Base-by-base conservation (phyloP, 2,888 invertebrate genomes). In the Alentia gelatinosa region DNA sequence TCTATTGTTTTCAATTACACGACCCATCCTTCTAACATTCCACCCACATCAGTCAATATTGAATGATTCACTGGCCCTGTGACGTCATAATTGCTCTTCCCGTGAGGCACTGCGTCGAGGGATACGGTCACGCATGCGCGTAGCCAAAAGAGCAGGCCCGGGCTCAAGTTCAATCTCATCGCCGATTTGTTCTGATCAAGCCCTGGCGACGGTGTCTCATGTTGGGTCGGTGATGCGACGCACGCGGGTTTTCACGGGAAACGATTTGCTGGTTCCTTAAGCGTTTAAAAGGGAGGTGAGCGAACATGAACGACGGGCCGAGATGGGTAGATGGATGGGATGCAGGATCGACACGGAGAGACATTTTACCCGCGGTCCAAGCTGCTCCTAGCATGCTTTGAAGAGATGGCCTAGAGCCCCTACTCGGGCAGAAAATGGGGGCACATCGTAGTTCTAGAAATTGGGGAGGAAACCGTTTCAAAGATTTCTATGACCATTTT, bases 171-270 rank as follows among this genome's bases (percentile, higher is more conserved):
- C 50, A 86, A 86, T 86, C 86, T 47, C 12, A 23, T 30, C 47
- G 47, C 33, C 86, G 47, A 86, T 86, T 50, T 86, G 42, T 86
- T 26, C 4, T 86, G 47, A 86, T 86, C 86, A 86, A 39, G 47
- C 9, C 33, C 42, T 30, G 50, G 26, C 30, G 19, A 47, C 86
- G 42, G 15, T 12, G 1, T 42, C 42, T 86, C 86, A 86, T 86
- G 86, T 15, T 30, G 33, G 47, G 39, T 9, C 47, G 4, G 35
- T 86, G 86, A 86, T 40, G 86, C 86, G 86, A 42, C 86, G 47
- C 26, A 42, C 26, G 47, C 19, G 15, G 5, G n/a, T 39, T 79
- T 79, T 79, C 39, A 79, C 79, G 39, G 79, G 79, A 79, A 35
- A 39, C 26, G 68, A 26, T 68, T 30, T 68, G n/a, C 68, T 30